Base-by-base conservation (phyloP, 2,113 vertebrate species). In the Corvus cornix region DNA sequence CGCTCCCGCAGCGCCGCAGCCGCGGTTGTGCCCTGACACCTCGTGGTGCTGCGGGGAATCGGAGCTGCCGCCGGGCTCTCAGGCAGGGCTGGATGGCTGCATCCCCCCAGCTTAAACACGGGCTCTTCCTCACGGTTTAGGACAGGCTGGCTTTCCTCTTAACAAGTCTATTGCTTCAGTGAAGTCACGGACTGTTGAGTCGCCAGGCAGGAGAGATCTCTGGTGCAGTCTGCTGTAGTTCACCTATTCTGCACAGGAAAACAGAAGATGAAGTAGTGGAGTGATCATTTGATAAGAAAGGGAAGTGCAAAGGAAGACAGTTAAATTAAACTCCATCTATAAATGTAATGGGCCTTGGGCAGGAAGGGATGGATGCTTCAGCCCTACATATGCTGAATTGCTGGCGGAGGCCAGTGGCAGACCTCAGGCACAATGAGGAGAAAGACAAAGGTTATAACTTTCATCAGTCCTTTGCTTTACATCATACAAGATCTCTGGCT, bases 1-100 rank as follows among this genome's bases (percentile, higher is more conserved):
- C 41, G 52, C 27, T 27, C 1, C 44, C 10, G 33, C 37, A 5
- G 28, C 8, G 51, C 69, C 16, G 44, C 35, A 67, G 82, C 43
- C 4, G 81, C 14, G 91, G 95, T 5, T 16, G 5, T 16, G 80
- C 55, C 7, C 97, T 94, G 96, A 92, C 97, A 84, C 86, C 97
- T 96, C 11, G 88, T 10, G 97, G 89, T 16, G 46, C 0, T 4
- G 4, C 7, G 13, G 53, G 60, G 74, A 48, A 85, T 11, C 13
- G 52, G 60, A 37, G 44, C 77, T n/a, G 55, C 56, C 27, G 41
- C 41, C 39, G 20, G 20, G 55, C 26, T 20, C 63, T n/a, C 35
- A 0, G 2, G 0, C 68, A 4, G 9, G 10, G 26, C 37, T 1
- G 55, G 4, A 0, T 0, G 59, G 22, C 7, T 1, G 18, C 12